Conservation (phyloP, 2,797 vertebrate genomes). For the Syndactyla subalaris region DNA sequence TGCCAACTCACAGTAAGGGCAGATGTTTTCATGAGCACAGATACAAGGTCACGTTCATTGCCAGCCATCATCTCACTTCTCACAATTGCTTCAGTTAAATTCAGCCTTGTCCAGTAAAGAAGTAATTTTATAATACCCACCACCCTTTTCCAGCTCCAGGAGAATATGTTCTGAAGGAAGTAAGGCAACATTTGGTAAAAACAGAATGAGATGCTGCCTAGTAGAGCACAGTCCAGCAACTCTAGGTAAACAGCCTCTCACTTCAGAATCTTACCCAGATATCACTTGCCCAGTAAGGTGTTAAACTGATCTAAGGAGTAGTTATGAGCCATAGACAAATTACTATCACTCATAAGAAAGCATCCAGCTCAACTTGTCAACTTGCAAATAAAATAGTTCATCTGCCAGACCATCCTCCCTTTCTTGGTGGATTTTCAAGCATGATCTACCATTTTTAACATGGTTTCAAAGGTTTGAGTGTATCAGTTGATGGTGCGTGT, state of each 20-base stretch:
- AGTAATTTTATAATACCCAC: neutral
- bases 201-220: neutral
- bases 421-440: neutral
- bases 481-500: neutral
- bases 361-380: neutral
- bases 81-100: neutral
- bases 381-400: neutral
- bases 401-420: neutral
- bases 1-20: neutral
- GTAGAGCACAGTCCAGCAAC: neutral
- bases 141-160: neutral
- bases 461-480: neutral
- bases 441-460: neutral
- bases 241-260: neutral
- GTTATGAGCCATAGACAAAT: neutral
- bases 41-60: neutral
- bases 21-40: rapidly evolving
- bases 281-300: neutral
- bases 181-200: neutral
- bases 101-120: neutral
- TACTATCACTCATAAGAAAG: neutral
- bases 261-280: neutral
- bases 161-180: neutral
- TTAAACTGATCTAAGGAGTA: neutral
- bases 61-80: neutral